phyloP scores from a whole-genome alignment of 2,113 vertebrate species.

The Lota lota region DNA sequence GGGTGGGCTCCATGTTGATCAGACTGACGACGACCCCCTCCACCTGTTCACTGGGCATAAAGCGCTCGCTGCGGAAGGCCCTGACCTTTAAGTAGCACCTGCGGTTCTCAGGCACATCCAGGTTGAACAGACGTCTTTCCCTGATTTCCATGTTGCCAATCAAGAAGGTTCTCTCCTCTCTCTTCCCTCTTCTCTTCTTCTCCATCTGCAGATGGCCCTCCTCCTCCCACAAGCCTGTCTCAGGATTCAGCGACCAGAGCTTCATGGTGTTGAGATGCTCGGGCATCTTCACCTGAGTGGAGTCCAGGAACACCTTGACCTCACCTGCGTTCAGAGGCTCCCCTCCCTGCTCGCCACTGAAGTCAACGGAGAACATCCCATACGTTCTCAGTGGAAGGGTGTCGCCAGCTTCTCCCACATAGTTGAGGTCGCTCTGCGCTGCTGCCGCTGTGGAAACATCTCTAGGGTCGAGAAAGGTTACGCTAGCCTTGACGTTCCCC shows the following conservation, averaged over 20 bases:
- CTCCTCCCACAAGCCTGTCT: conserved; percentile 95
- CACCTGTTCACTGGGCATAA: conserved; percentile 89
- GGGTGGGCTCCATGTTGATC: conserved; percentile 90
- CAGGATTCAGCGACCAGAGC: conserved; percentile 94
- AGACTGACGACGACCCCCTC: conserved; percentile 89
- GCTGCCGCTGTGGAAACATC: conserved; percentile 83
- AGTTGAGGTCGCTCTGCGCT: conserved; percentile 93
- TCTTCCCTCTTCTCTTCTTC: conserved; percentile 77
- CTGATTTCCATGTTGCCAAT: conserved; percentile 98
- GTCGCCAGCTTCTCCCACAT: conserved; percentile 86
- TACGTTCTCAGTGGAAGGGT: conserved; percentile 89
- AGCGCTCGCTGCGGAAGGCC: conserved; percentile 90
- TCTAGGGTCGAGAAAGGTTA: conserved; percentile 93
- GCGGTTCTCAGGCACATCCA: conserved; percentile 93
- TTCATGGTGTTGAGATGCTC: conserved; percentile 89
- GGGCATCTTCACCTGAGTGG: conserved; percentile 86
- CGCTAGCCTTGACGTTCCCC: conserved; percentile 89
- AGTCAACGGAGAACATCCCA: conserved; percentile 97
- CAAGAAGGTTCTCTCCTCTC: conserved; percentile 91
- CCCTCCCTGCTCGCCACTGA: conserved; percentile 77
- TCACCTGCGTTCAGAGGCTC: conserved; percentile 88
- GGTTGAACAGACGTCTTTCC: conserved; percentile 91
- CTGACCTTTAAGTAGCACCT: conserved; percentile 93
- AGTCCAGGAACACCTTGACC: conserved; percentile 90
- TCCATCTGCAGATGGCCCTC: conserved; percentile 84